phyloP scores from a whole-genome alignment of 2,113 vertebrate species.

The Anhinga anhinga region DNA sequence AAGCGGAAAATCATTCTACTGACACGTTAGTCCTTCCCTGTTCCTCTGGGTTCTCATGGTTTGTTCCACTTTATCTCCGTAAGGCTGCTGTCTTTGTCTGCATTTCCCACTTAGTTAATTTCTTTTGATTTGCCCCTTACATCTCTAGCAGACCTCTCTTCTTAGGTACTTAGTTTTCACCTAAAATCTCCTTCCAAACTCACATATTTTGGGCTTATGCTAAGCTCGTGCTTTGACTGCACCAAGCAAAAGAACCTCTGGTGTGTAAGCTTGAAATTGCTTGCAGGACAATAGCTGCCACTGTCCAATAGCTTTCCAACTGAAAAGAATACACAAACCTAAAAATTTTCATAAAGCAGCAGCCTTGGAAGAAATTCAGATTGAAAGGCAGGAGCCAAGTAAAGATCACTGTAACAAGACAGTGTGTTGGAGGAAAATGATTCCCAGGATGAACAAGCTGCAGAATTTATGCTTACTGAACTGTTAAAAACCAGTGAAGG shows the following conservation, averaged over 20 bases:
- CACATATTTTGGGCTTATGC: neutral
- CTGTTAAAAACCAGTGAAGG: constrained; percentile 22
- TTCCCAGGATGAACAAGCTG: constrained; percentile 30
- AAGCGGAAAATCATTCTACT: constrained; percentile 24
- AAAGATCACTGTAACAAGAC: neutral
- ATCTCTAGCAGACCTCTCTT: neutral
- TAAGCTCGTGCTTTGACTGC: neutral
- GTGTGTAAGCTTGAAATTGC: neutral
- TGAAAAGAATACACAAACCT: neutral
- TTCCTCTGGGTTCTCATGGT: neutral
- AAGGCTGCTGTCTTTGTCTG: neutral
- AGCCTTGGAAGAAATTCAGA: neutral
- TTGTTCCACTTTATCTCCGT: constrained; percentile 34
- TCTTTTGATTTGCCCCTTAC: neutral
- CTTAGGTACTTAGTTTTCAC: neutral
- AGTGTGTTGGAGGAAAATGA: constrained; percentile 1
- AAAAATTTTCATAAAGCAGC: neutral
- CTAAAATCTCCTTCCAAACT: constrained; percentile 20
- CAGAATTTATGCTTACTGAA: constrained; percentile 21
- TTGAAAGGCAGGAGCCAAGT: neutral
- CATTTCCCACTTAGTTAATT: neutral
- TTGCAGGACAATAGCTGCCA: neutral
- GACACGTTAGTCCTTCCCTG: neutral
- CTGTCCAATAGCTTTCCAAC: neutral
- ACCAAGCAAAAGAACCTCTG: neutral